These are phyloP conservation scores for Keiferia lycopersicella DNA, from an alignment of 2,888 invertebrate species.

Conservation along the genomic window DNA sequence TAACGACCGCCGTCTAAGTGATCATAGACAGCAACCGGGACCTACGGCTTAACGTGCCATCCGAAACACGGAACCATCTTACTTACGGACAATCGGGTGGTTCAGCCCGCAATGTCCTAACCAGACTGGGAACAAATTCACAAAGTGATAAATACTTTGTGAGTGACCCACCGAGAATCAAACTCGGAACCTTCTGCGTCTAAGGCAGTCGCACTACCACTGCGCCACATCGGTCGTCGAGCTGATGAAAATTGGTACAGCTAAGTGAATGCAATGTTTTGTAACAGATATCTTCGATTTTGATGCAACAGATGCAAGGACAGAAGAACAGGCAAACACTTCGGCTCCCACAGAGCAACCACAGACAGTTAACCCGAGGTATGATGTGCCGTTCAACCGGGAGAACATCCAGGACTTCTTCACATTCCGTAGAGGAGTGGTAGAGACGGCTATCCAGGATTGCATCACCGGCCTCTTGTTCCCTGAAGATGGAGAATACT, in stretches of 20 bases:
- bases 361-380: conserved; percentile 67
- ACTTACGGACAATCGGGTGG: no score
- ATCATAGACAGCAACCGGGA: no score
- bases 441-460: conserved; percentile 87
- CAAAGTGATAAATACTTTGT: no score
- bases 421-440: conserved; percentile 86
- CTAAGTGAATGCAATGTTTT: not conserved
- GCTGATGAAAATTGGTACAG: not conserved
- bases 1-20: no score
- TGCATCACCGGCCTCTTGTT: conserved; percentile 84
- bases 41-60: no score
- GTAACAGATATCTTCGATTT: conserved; percentile 3
- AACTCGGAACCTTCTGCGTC: not conserved
- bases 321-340: conserved; percentile 49
- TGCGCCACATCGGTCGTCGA: not conserved
- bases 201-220: not conserved
- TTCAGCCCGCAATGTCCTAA: no score
- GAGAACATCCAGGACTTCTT: conserved; percentile 86
- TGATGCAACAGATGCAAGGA: conserved; percentile 56
- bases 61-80: no score
- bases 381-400: conserved; percentile 70
- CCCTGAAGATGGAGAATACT: conserved; percentile 85
- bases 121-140: no score
- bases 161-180: no score
- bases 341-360: conserved; percentile 49